Evolutionary conservation across 1,140 invertebrate genomes (phyloP).

Genomic region (Conus ventricosus): DNA sequence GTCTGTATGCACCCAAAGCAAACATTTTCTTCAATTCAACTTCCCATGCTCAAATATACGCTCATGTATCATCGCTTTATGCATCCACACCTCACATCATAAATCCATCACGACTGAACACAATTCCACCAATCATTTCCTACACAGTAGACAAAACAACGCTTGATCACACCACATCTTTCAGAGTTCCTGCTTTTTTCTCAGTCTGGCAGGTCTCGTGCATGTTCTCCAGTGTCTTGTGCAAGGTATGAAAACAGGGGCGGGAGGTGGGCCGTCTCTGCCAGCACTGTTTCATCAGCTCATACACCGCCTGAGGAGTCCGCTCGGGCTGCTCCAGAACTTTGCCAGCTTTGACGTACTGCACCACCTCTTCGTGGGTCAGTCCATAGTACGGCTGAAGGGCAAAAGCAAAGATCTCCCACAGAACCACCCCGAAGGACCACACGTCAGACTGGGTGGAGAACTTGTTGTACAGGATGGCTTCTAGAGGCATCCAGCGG

Average conservation of each 20-base stretch:
- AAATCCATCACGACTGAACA: neutral
- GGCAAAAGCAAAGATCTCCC: constrained; percentile 98
- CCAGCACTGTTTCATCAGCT: constrained; percentile 96
- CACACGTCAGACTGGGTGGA: constrained; percentile 98
- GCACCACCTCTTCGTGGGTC: constrained; percentile 94
- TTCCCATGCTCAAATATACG: no score
- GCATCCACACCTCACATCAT: neutral
- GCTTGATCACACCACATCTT: constrained; percentile 37
- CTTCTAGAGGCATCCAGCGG: constrained; percentile 96
- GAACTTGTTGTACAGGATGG: constrained; percentile 96
- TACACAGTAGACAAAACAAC: neutral
- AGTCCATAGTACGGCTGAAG: constrained; percentile 95
- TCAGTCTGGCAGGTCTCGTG: constrained; percentile 49
- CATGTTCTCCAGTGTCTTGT: constrained; percentile 57
- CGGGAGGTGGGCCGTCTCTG: constrained; percentile 87
- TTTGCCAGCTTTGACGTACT: constrained; percentile 94
- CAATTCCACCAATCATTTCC: neutral
- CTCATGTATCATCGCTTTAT: neutral
- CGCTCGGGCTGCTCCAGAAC: constrained; percentile 92
- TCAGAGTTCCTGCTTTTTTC: constrained; percentile 48
- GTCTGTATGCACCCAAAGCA: neutral
- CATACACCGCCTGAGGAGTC: constrained; percentile 90
- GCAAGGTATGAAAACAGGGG: constrained; percentile 83
- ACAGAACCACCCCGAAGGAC: constrained; percentile 97
- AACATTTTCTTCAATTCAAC: neutral